Evolutionary conservation across 2,797 vertebrate species (phyloP).

Genomic region (Eospalax fontanierii): DNA sequence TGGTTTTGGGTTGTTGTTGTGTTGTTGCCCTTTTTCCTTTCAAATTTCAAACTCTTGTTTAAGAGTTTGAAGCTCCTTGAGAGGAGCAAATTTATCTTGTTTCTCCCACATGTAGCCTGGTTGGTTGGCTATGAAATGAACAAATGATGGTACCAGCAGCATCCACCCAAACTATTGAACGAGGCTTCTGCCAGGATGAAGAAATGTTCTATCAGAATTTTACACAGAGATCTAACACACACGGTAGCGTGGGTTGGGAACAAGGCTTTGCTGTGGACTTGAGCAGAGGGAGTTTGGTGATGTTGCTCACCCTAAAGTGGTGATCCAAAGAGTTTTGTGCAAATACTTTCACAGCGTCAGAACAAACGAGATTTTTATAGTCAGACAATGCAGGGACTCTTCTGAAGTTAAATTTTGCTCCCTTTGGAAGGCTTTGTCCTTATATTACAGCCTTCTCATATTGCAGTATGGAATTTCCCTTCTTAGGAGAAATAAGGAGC

Average conservation of each 20-base stretch:
- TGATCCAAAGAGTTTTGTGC: neutral
- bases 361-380: neutral
- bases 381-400: neutral
- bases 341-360: neutral
- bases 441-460: neutral
- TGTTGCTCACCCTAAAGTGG: neutral
- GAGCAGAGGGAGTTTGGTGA: neutral
- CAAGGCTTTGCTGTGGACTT: neutral
- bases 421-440: constrained; percentile 10
- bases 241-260: neutral
- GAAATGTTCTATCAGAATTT: neutral
- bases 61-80: constrained; percentile 24
- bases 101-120: neutral
- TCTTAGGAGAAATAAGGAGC: constrained; percentile 11
- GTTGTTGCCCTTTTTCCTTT: neutral
- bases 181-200: neutral
- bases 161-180: neutral
- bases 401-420: constrained; percentile 35
- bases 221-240: neutral
- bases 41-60: neutral
- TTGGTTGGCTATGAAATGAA: constrained; percentile 50
- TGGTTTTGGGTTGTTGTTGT: too few relatives aligned
- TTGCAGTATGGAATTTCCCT: neutral
- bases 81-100: constrained; percentile 1
- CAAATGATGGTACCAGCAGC: neutral